Evolutionary conservation across 2,113 vertebrate genomes (phyloP).

Genomic region (Lepidothrix coronata): DNA sequence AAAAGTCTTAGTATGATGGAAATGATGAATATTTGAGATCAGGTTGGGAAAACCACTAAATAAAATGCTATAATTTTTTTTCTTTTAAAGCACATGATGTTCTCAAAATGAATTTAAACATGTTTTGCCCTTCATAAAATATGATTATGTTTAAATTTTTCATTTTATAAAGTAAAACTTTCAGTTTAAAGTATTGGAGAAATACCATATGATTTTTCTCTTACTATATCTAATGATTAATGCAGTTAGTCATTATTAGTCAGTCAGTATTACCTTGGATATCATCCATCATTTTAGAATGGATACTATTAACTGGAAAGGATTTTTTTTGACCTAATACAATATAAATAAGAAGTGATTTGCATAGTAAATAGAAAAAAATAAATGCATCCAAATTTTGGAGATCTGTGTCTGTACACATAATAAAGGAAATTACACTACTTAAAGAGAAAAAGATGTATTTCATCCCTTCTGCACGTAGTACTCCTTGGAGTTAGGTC

Average conservation of each 20-base stretch:
- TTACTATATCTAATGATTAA: constrained; percentile 26
- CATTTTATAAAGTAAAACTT: constrained; percentile 21
- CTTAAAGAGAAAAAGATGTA: not conserved
- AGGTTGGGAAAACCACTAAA: not conserved
- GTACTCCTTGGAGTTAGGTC: not conserved
- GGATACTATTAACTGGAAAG: not conserved
- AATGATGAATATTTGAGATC: not conserved
- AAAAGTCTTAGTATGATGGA: not conserved
- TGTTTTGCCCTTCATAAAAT: constrained; percentile 11
- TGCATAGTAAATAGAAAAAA: constrained; percentile 2
- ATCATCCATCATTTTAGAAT: constrained; percentile 6
- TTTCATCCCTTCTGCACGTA: not conserved
- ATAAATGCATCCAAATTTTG: not conserved
- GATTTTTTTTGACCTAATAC: not conserved
- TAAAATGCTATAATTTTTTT: not conserved
- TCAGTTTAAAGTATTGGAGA: not conserved
- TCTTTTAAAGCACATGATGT: not conserved
- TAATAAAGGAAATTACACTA: not conserved
- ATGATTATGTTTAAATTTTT: constrained; percentile 36
- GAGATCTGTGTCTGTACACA: not conserved
- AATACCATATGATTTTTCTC: constrained; percentile 6
- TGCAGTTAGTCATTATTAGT: not conserved
- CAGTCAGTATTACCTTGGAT: not conserved
- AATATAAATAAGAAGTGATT: not conserved
- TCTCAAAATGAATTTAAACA: constrained; percentile 26